Evolutionary conservation across 2,113 vertebrate species (phyloP), one percentile per base, ranked within the genome.

Genomic region (Sceloporus undulatus): DNA sequence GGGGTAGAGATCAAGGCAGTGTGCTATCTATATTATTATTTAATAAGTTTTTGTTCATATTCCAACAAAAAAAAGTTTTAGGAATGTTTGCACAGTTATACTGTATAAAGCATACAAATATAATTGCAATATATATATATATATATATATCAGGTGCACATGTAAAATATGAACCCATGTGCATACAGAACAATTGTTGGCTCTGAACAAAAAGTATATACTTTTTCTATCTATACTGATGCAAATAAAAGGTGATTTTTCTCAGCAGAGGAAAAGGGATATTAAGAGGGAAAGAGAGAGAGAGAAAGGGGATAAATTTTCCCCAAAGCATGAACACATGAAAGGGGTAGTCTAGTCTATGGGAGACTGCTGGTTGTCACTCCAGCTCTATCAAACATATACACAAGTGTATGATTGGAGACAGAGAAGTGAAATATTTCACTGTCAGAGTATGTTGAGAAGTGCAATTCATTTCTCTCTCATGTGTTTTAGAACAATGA

Each of bases 351-450:
- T 94, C 93, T 94, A 96, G 94, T 93, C 95, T 87, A 86, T 88
- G 94, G 52, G 95, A 93, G 91, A 95, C 91, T 94, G 92, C 79
- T 91, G 93, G 94, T 88, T 97, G 96, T 97, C 97, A 97, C 96
- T 95, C 95, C 95, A 92, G 92, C 91, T 87, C 95, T 92, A 96
- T 95, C 96, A 96, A 95, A 96, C 96, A 97, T 89, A 97, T 90
- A 98, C 97, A 96, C 97, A 96, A 96, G 97, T 98, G 97, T 97
- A 98, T 97, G 98, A 98, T 80, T 97, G 97, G 97, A 97, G 97
- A 97, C 97, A 97, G 97, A 97, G 96, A 96, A 96, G 97, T 96
- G 96, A 97, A 98, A 99, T 99, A 98, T 98, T 98, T 99, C 98
- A 99, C 98, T 98, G 98, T 98, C 98, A 99, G 94, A 94, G 94